Percentiles rank a stretch among this genome's conserved stretches.
phyloP scores from a whole-genome alignment of 2,888 invertebrate species.

The Andricus curvator region DNA sequence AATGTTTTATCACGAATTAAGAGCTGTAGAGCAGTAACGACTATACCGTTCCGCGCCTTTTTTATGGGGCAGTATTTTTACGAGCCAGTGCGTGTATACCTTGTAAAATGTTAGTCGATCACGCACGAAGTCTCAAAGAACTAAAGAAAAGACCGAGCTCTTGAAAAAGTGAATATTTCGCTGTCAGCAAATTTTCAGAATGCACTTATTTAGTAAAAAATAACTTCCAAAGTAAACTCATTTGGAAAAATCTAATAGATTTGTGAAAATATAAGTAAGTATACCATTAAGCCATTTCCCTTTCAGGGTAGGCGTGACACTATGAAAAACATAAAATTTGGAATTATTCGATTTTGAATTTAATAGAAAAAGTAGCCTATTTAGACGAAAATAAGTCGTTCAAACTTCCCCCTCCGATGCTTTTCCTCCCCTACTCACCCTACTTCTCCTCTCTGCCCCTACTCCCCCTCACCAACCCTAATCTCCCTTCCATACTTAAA shows the following conservation, averaged over 20 bases:
- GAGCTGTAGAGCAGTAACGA: constrained; percentile 36
- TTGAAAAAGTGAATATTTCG: not conserved
- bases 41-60: constrained; percentile 23
- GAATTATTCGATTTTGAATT: too few relatives aligned
- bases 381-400: too few relatives aligned
- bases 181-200: not conserved
- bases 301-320: too few relatives aligned
- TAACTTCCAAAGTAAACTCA: not conserved
- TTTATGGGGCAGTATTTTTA: constrained; percentile 36
- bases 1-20: constrained; percentile 41
- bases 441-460: too few relatives aligned
- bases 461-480: too few relatives aligned
- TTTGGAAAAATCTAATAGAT: not conserved
- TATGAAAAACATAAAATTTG: too few relatives aligned
- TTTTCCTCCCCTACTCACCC: too few relatives aligned
- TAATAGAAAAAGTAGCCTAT: too few relatives aligned
- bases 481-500: too few relatives aligned
- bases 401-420: too few relatives aligned
- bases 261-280: too few relatives aligned
- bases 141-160: not conserved
- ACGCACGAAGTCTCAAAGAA: constrained; percentile 21
- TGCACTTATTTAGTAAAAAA: not conserved
- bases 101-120: constrained; percentile 32
- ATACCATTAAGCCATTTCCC: too few relatives aligned
- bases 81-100: constrained; percentile 5